These are phyloP conservation scores for Agapetus fuscipes DNA, from an alignment of 2,888 invertebrate genomes.

Conservation along the genomic window DNA sequence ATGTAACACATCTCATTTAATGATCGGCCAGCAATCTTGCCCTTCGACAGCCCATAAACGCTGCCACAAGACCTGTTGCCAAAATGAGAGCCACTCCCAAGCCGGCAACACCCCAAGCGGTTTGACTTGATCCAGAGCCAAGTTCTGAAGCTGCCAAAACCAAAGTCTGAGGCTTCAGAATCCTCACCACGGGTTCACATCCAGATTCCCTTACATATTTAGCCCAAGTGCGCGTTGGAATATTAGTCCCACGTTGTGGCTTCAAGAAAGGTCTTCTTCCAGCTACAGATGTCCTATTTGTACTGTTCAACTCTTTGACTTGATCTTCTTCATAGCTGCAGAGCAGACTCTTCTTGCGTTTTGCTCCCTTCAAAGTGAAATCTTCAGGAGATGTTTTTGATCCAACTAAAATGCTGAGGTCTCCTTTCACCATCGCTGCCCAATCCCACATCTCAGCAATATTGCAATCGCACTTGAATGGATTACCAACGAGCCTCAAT, in stretches of 20 bases:
- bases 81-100: constrained; percentile 35
- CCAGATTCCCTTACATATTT: constrained; percentile 60
- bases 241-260: constrained; percentile 45
- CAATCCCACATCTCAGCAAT: constrained; percentile 65
- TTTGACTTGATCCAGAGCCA: too few relatives aligned
- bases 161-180: constrained; percentile 37
- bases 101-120: constrained; percentile 32
- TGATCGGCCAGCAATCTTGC: too few relatives aligned
- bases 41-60: constrained; percentile 32
- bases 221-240: constrained; percentile 59
- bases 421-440: constrained; percentile 55
- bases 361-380: constrained; percentile 52
- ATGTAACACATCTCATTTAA: too few relatives aligned
- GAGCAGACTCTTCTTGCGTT: constrained; percentile 52
- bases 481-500: constrained; percentile 57
- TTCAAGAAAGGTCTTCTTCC: constrained; percentile 49
- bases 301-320: constrained; percentile 38
- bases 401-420: constrained; percentile 54
- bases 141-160: constrained; percentile 24
- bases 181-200: constrained; percentile 47
- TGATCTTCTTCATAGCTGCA: constrained; percentile 54
- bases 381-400: constrained; percentile 54
- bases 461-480: constrained; percentile 59
- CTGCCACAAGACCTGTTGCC: constrained; percentile 26
- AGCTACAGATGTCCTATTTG: constrained; percentile 43